A percentile compares a stretch with the other conserved stretches of the same genome.
Conservation (phyloP, 2,113 vertebrate species). For the Cyanocitta stelleri region DNA sequence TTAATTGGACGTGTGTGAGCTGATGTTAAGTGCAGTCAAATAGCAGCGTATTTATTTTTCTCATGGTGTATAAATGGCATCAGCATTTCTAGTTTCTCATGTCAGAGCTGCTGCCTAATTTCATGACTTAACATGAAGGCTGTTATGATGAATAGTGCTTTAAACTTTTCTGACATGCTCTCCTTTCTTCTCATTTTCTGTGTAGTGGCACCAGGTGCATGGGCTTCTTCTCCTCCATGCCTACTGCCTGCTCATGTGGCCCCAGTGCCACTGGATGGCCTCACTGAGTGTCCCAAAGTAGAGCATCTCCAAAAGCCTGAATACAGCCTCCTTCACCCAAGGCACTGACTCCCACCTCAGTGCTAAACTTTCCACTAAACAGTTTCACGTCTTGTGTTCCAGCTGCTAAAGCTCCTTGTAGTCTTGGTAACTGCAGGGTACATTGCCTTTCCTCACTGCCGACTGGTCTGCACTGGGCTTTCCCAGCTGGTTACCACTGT, state of each 20-base stretch:
- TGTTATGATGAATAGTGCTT: neutral
- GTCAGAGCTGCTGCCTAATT: neutral
- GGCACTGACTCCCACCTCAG: neutral
- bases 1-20: slow-evolving; percentile 2
- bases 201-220: neutral
- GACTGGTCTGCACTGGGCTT: fast-evolving
- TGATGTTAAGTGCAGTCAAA: slow-evolving; percentile 1
- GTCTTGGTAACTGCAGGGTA: neutral
- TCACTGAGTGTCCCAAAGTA: neutral
- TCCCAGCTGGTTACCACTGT: neutral
- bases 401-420: neutral
- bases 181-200: neutral
- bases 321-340: neutral
- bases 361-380: neutral
- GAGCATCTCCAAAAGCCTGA: neutral
- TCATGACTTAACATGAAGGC: neutral
- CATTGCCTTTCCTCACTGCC: neutral
- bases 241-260: fast-evolving
- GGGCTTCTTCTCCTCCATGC: neutral
- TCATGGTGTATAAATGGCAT: neutral
- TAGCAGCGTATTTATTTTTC: neutral
- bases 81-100: neutral
- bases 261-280: neutral
- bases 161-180: neutral
- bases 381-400: neutral